Evolutionary conservation across 2,113 vertebrate genomes (phyloP), one percentile per base, ranked within the genome.

Genomic region (Acanthochromis polyacanthus): DNA sequence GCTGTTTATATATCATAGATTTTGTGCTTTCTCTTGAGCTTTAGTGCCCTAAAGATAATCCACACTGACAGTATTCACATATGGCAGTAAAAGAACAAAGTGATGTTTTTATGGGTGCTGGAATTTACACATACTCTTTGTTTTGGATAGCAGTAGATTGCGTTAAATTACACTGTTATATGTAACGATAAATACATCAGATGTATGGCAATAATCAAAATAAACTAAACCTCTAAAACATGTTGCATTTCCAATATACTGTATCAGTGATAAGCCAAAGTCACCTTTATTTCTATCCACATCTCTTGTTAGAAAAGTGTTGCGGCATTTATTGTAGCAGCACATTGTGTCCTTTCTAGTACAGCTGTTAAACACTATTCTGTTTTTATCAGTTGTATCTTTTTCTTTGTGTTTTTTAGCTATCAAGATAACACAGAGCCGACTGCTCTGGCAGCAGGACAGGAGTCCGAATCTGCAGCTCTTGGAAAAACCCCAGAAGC

Each of bases 401-500:
- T 55, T 25, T 55, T 14, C 14, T 62, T 52, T 25, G 45, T 72
- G 19, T 16, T 60, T 60, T 19, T 28, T 62, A 30, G 7, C 20
- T 79, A 70, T 9, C 38, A 38, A 45, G 30, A 74, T 68, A 76
- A 20, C 4, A 7, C 16, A 17, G 15, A 40, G 11, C 10, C 20
- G 4, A n/a, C 28, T 4, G 46, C 22, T 38, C 14, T 17, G 48
- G 25, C 61, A 30, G 56, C 11, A 30, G 74, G 52, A 3, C 48
- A 0, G 16, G 6, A 80, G 50, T 43, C 73, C 50, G 19, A 71
- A 75, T 1, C 8, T 0, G 0, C 30, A 58, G 5, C 56, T 43
- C 12, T 36, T 14, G 51, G 75, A 22, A 82, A 69, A 28, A 64
- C n/a, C 0, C 15, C 66, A 4, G 20, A 48, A 62, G 43, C 8